Evolutionary conservation across 1,140 invertebrate species (phyloP).

Genomic region (Ips nitidus): DNA sequence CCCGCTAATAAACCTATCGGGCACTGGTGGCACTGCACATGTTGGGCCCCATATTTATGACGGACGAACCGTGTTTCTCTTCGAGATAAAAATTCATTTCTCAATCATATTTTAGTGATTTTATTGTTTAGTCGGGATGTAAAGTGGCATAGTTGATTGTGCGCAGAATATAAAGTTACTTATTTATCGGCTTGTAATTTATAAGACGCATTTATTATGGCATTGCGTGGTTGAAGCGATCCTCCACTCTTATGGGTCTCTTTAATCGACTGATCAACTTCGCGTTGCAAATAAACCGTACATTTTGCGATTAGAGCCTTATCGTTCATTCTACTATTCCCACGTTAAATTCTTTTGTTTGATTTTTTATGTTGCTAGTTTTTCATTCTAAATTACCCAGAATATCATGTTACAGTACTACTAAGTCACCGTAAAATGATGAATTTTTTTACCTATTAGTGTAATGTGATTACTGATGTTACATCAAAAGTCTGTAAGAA

Average conservation of each 20-base stretch:
- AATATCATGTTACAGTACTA: too few species aligned
- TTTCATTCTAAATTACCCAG: not conserved
- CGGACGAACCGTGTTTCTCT: conserved; percentile 45
- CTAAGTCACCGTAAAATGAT: too few species aligned
- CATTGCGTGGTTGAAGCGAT: conserved; percentile 48
- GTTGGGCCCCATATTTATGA: conserved; percentile 48
- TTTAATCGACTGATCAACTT: conserved; percentile 38
- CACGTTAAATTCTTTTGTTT: not conserved
- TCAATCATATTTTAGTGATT: conserved; percentile 55
- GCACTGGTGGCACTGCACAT: conserved; percentile 34
- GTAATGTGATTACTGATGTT: too few species aligned
- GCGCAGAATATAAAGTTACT: conserved; percentile 53
- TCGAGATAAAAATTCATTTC: conserved; percentile 50
- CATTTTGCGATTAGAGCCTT: conserved; percentile 14
- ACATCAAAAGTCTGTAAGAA: too few species aligned
- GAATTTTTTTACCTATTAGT: too few species aligned
- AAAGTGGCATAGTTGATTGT: conserved; percentile 54
- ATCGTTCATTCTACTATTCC: not conserved
- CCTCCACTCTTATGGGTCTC: conserved; percentile 33
- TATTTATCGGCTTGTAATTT: conserved; percentile 53
- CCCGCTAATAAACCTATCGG: conserved; percentile 35
- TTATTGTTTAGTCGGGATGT: conserved; percentile 53
- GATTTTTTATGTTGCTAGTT: not conserved
- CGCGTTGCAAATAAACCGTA: conserved; percentile 26
- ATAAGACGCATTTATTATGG: conserved; percentile 53